These are phyloP conservation scores for Eilema sororculum DNA, from an alignment of 2,888 invertebrate species.

Conservation along the genomic window DNA sequence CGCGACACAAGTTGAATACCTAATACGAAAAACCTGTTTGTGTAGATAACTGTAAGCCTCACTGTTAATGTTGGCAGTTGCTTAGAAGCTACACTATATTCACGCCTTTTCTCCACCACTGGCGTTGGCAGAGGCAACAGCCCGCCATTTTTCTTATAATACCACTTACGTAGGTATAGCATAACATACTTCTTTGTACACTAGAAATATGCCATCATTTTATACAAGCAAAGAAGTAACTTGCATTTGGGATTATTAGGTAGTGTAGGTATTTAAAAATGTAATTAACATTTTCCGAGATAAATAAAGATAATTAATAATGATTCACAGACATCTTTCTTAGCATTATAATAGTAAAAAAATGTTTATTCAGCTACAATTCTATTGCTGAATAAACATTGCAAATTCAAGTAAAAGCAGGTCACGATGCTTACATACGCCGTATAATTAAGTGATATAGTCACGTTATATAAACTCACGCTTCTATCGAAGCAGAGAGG, in stretches of 20 bases:
- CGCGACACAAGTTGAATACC: not conserved
- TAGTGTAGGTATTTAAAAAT: no score
- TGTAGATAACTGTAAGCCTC: not conserved
- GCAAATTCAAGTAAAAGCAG: constrained; percentile 6
- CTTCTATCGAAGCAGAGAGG: not conserved
- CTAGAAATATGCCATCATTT: no score
- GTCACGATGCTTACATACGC: not conserved
- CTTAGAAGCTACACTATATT: not conserved
- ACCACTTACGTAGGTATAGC: no score
- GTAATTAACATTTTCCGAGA: no score
- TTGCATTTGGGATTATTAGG: no score
- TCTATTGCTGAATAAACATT: not conserved
- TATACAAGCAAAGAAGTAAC: no score
- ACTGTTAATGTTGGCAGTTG: not conserved
- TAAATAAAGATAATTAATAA: not conserved
- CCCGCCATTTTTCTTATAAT: no score
- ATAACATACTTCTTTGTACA: no score
- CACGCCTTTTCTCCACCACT: no score
- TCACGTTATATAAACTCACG: not conserved
- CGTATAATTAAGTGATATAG: not conserved
- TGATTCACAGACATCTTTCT: not conserved
- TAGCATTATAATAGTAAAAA: not conserved
- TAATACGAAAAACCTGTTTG: constrained; percentile 5
- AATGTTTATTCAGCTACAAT: not conserved
- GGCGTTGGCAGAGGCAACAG: no score